Evolutionary conservation across 1,140 invertebrate genomes (phyloP).

Genomic region (Drosophila quadrilineata): DNA sequence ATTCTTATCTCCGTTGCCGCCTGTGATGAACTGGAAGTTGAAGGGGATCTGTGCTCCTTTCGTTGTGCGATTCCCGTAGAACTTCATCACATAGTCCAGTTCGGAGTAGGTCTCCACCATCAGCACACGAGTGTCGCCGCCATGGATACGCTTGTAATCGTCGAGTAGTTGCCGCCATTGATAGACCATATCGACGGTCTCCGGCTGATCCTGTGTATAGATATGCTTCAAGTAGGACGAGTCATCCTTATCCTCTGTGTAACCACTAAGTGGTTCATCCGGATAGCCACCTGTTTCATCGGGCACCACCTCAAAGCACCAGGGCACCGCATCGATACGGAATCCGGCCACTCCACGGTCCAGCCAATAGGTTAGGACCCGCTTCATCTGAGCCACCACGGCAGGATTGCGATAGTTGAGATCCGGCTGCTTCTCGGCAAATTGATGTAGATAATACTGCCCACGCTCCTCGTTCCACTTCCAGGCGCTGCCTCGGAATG

Average conservation of each 20-base stretch:
- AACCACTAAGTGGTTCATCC: slow-evolving; percentile 83
- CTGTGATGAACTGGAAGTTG: slow-evolving; percentile 83
- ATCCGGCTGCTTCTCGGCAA: slow-evolving; percentile 85
- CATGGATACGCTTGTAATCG: slow-evolving; percentile 81
- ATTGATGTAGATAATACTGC: slow-evolving; percentile 87
- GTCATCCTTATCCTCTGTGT: slow-evolving; percentile 81
- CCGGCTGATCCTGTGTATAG: slow-evolving; percentile 85
- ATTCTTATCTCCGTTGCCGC: slow-evolving; percentile 80
- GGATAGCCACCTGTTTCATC: slow-evolving; percentile 82
- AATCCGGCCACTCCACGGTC: slow-evolving; percentile 89
- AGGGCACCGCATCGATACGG: slow-evolving; percentile 85
- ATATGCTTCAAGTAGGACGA: slow-evolving; percentile 85
- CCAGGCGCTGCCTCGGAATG: slow-evolving; percentile 85
- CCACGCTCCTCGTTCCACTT: slow-evolving; percentile 83
- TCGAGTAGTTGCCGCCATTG: slow-evolving; percentile 85
- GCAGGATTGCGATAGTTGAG: slow-evolving; percentile 86
- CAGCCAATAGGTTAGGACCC: slow-evolving; percentile 88
- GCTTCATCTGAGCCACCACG: slow-evolving; percentile 86
- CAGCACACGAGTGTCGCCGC: slow-evolving; percentile 84
- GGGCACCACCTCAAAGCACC: slow-evolving; percentile 83
- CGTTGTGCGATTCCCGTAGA: slow-evolving; percentile 83
- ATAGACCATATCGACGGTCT: slow-evolving; percentile 84
- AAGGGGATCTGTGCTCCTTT: slow-evolving; percentile 84
- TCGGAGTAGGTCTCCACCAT: slow-evolving; percentile 86
- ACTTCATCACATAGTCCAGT: slow-evolving; percentile 82